Percentiles rank a stretch among this genome's conserved stretches.
Conservation (phyloP, 1,140 invertebrate species). For the Periplaneta americana region DNA sequence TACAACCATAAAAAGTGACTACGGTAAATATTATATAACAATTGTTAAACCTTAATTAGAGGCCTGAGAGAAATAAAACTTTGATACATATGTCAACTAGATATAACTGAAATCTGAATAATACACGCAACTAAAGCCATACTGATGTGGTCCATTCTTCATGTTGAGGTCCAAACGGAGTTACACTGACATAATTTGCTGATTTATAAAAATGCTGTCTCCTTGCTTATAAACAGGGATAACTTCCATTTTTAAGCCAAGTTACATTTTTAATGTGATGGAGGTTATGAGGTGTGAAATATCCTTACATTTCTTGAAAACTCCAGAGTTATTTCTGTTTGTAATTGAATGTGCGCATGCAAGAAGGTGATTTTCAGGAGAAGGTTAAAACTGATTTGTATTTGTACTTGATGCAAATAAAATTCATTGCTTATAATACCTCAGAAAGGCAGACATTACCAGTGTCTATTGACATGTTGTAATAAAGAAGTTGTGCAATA, state of each 20-base stretch:
- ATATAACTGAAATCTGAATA: background rate
- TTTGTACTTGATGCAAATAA: too few species aligned
- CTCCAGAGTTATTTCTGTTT: too few species aligned
- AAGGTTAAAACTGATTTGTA: too few species aligned
- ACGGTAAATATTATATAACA: background rate
- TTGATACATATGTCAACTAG: too few species aligned
- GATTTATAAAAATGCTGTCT: background rate
- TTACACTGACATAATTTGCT: background rate
- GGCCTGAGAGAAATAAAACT: background rate
- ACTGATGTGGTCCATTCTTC: background rate
- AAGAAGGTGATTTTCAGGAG: too few species aligned
- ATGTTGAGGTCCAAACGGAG: background rate
- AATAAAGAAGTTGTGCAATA: too few species aligned
- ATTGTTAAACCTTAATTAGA: background rate
- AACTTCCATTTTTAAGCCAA: background rate
- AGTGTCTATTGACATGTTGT: too few species aligned
- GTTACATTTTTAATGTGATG: background rate
- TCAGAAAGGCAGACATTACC: too few species aligned
- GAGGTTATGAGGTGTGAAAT: background rate
- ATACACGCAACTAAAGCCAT: background rate
- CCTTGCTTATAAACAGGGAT: background rate
- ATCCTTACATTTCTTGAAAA: too few species aligned
- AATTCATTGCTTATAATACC: too few species aligned
- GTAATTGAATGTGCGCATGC: too few species aligned
- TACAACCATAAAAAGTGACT: background rate